These are phyloP conservation scores for Sphaerophoria taeniata DNA, from an alignment of 2,888 invertebrate genomes.

Conservation along the genomic window DNA sequence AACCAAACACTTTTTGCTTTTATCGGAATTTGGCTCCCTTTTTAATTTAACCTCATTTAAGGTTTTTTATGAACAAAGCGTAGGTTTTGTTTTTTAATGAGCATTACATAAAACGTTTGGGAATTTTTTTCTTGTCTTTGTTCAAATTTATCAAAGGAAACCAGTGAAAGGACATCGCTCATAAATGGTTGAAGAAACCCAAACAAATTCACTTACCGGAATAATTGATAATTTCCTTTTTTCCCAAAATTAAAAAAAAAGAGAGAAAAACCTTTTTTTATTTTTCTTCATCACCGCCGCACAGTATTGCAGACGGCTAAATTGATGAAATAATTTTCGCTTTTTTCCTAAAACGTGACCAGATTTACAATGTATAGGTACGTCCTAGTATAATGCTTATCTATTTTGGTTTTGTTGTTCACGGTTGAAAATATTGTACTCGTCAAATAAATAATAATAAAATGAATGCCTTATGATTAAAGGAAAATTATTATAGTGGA, in stretches of 20 bases:
- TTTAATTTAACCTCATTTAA: conserved; percentile 6
- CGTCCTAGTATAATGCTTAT: neutral
- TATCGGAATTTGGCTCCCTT: too few relatives aligned
- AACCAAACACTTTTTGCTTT: too few relatives aligned
- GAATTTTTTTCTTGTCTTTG: conserved; percentile 12
- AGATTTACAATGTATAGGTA: too few relatives aligned
- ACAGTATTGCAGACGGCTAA: conserved; percentile 35
- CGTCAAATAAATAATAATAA: neutral
- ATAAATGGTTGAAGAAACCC: conserved; percentile 20
- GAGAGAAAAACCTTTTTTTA: conserved; percentile 22
- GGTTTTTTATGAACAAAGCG: neutral
- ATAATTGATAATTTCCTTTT: conserved; percentile 67
- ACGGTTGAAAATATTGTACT: conserved; percentile 10
- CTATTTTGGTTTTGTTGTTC: neutral
- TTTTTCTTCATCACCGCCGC: neutral
- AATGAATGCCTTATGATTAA: conserved; percentile 26
- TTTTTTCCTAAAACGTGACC: conserved; percentile 52
- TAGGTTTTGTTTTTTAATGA: neutral
- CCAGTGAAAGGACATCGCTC: conserved; percentile 23
- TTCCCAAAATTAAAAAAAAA: too few relatives aligned
- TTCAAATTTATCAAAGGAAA: conserved; percentile 39
- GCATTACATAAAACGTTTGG: neutral
- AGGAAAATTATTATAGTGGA: conserved; percentile 18
- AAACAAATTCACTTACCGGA: conserved; percentile 35
- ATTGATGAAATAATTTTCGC: conserved; percentile 22